These are phyloP conservation scores for Bombylius discolor DNA, from an alignment of 2,888 invertebrate species.

Conservation along the genomic window DNA sequence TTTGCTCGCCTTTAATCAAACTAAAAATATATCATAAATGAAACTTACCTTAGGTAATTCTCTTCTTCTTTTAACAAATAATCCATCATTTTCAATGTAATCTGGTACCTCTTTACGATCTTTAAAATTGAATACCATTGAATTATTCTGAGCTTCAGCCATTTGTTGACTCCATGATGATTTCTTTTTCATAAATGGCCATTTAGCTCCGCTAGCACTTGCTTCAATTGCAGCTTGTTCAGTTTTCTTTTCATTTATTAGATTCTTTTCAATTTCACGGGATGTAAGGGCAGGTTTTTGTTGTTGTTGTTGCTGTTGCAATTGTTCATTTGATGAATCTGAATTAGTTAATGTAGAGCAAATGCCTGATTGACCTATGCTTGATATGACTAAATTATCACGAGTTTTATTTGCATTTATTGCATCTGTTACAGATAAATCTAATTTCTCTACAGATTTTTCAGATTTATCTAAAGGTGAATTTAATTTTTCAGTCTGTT, in stretches of 20 bases:
- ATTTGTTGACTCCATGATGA: conserved; percentile 9
- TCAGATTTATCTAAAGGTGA: not conserved
- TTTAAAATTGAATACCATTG: conserved; percentile 79
- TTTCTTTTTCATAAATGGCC: conserved; percentile 20
- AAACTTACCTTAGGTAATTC: conserved; percentile 59
- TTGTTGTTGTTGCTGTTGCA: not conserved
- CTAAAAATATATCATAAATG: not conserved
- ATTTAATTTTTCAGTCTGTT: conserved; percentile 2
- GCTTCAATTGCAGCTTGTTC: conserved; percentile 26
- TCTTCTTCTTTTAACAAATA: conserved; percentile 52
- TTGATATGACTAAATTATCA: conserved; percentile 14
- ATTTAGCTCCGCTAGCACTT: conserved; percentile 11
- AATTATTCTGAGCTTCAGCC: conserved; percentile 44
- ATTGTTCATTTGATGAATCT: not conserved
- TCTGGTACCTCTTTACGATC: conserved; percentile 75
- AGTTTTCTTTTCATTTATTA: conserved; percentile 52
- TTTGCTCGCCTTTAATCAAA: not conserved
- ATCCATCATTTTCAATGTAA: conserved; percentile 82
- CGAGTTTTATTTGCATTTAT: conserved; percentile 11
- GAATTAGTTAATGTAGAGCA: conserved; percentile 15
- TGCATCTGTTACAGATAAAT: not conserved
- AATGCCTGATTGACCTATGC: conserved; percentile 18
- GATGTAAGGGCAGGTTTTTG: conserved; percentile 38
- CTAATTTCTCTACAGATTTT: not conserved
- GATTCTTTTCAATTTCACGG: conserved; percentile 54